Base-by-base conservation (phyloP, 2,888 invertebrate species). In the Platycheirus rosarum region DNA sequence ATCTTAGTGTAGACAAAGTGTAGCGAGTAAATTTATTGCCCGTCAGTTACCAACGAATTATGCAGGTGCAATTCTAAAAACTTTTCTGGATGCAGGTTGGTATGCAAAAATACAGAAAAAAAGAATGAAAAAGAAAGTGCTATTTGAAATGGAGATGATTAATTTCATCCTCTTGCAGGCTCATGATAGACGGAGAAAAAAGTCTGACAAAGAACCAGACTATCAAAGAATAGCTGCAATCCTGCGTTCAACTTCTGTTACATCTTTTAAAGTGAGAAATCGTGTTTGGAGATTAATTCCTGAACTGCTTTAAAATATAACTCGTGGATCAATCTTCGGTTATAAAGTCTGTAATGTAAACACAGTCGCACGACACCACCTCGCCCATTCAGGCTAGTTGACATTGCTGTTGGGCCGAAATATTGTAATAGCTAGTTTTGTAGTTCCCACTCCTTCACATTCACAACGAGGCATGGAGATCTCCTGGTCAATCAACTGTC, bases 11-110 rank as follows among this genome's bases (percentile, higher is more conserved):
- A 44, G 65, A 80, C 60, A 57, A 51, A 60, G 70, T 57, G 57
- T 57, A 48, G 48, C 29, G 29, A 16, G 68, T 63, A 14, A 82
- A 82, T 77, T 82, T 82, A 82, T 82, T 82, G 32, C 77, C 73
- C 71, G 62, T 73, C 77, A 82, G 77, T 71, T 71, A 42, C 32
- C 44, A 40, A 63, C 32, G 63, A 73, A 77, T 77, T 71, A 68
- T 82, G 71, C 82, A 82, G 82, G 82, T 82, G 68, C 62, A 63
- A 66, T 62, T 69, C 49, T 11, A 7, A 51, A 11, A 75, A 70
- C 29, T 49, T 46, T 73, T 32, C 32, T 26, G 3, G n/a, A 55
- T 16, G 16, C 70, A 70, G 55, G 53, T 53, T 32, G 11, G 11
- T 16, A 29, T 29, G 26, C 16, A 53, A 26, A 35, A 48, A 46